These are phyloP conservation scores for Nemoura dubitans DNA, from an alignment of 2,888 invertebrate genomes.

Conservation along the genomic window DNA sequence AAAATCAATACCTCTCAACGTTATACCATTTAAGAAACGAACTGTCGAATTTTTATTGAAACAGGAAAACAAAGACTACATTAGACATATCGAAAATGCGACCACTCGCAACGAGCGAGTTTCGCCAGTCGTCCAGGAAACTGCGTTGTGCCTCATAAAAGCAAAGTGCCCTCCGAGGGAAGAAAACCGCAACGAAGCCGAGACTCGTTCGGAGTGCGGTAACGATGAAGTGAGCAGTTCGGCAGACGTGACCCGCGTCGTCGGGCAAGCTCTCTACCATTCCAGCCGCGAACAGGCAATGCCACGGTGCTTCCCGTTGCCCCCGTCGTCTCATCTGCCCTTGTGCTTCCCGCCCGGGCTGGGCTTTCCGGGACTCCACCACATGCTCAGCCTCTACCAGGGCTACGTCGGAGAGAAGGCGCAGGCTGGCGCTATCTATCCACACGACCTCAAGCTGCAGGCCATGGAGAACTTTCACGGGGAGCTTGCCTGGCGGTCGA, in stretches of 20 bases:
- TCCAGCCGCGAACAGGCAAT: slow-evolving; percentile 34
- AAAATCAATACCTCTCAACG: slow-evolving; percentile 39
- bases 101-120: background rate
- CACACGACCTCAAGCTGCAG: slow-evolving; percentile 46
- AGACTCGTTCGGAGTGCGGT: background rate
- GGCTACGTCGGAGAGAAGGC: slow-evolving; percentile 40
- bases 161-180: slow-evolving; percentile 48
- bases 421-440: slow-evolving; percentile 44
- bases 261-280: slow-evolving; percentile 40
- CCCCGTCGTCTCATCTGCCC: background rate
- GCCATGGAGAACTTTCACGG: slow-evolving; percentile 65
- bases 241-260: slow-evolving; percentile 27
- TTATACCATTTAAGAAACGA: slow-evolving; percentile 40
- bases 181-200: background rate
- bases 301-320: background rate
- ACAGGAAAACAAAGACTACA: slow-evolving; percentile 21
- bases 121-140: slow-evolving; percentile 56
- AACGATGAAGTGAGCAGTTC: slow-evolving; percentile 34
- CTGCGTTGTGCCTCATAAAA: slow-evolving; percentile 61
- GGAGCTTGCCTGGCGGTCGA: slow-evolving; percentile 61
- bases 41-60: slow-evolving; percentile 19
- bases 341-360: slow-evolving; percentile 5
- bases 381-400: slow-evolving; percentile 42
- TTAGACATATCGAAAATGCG: slow-evolving; percentile 22
- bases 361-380: slow-evolving; percentile 24